Percentiles rank a stretch among this genome's conserved stretches.
Evolutionary conservation across 1,140 invertebrate genomes (phyloP).

Genomic region (Eumaeus atala): DNA sequence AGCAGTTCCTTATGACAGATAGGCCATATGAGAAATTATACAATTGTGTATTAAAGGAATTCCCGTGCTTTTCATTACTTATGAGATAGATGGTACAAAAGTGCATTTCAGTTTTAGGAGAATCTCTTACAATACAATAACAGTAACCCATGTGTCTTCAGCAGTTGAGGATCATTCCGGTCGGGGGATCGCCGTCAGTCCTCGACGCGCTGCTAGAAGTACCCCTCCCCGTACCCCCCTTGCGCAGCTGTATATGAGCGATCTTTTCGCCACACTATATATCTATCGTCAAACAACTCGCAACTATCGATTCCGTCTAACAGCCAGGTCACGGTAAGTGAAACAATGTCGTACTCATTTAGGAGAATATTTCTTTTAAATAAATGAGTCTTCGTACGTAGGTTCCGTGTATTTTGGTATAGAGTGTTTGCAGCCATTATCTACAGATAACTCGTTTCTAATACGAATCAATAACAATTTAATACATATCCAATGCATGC

Average conservation of each 20-base stretch:
- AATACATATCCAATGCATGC: too few relatives aligned
- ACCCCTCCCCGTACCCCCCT: too few relatives aligned
- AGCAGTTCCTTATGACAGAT: background rate
- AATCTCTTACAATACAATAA: constrained; percentile 10
- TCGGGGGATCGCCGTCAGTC: background rate
- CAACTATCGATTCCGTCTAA: constrained; percentile 16
- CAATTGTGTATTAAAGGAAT: constrained; percentile 12
- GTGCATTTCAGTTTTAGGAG: constrained; percentile 14
- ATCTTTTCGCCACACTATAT: too few relatives aligned
- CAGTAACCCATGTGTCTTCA: constrained; percentile 17
- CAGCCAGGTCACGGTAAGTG: constrained; percentile 27
- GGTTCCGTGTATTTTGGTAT: too few relatives aligned
- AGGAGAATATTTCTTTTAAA: too few relatives aligned
- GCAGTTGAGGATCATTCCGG: constrained; percentile 8
- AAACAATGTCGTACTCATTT: too few relatives aligned
- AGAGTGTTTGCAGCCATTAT: too few relatives aligned
- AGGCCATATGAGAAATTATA: background rate
- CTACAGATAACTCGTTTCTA: too few relatives aligned
- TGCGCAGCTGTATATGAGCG: background rate
- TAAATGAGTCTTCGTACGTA: too few relatives aligned
- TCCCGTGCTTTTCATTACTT: constrained; percentile 15
- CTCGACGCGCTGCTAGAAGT: constrained; percentile 12
- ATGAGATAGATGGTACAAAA: constrained; percentile 19
- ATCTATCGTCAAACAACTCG: constrained; percentile 24
- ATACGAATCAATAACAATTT: too few relatives aligned